phyloP scores from a whole-genome alignment of 2,888 invertebrate species.

The Eupeodes latifasciatus region DNA sequence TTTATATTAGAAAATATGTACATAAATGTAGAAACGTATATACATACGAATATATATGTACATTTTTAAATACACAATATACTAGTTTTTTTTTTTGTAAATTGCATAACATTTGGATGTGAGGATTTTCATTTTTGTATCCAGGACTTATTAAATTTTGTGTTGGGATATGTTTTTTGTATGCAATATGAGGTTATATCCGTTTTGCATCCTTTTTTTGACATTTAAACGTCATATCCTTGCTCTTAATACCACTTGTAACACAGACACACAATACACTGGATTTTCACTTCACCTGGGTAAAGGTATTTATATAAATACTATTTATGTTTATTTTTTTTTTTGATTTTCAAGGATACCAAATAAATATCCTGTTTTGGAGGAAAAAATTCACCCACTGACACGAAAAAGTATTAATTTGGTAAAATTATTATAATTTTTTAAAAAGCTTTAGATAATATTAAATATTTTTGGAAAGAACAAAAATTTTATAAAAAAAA shows the following conservation, averaged over 20 bases:
- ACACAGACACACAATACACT: slow-evolving; percentile 55
- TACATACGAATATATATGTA: slow-evolving; percentile 6
- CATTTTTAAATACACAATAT: background rate
- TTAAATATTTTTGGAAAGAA: slow-evolving; percentile 33
- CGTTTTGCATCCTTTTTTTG: slow-evolving; percentile 32
- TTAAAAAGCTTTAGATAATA: slow-evolving; percentile 5
- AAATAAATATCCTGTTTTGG: slow-evolving; percentile 36
- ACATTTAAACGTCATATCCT: slow-evolving; percentile 34
- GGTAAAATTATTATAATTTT: background rate
- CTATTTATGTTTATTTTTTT: slow-evolving; percentile 7
- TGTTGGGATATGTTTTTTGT: slow-evolving; percentile 39
- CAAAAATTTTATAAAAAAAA: slow-evolving; percentile 36
- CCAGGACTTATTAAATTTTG: slow-evolving; percentile 49
- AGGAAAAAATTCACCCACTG: slow-evolving; percentile 29
- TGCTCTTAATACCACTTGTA: slow-evolving; percentile 30
- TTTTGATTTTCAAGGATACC: slow-evolving; percentile 41
- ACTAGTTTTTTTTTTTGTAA: background rate
- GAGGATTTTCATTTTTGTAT: slow-evolving; percentile 29
- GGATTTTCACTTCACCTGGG: slow-evolving; percentile 56
- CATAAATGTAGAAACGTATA: slow-evolving; percentile 27
- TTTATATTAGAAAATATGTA: too few relatives aligned
- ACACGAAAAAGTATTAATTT: background rate
- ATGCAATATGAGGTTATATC: slow-evolving; percentile 58
- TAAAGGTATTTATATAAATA: background rate
- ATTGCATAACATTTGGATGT: slow-evolving; percentile 60